Percentiles rank a stretch among this genome's conserved stretches.
phyloP scores from a whole-genome alignment of 2,113 vertebrate species.

The Microtus oregoni region DNA sequence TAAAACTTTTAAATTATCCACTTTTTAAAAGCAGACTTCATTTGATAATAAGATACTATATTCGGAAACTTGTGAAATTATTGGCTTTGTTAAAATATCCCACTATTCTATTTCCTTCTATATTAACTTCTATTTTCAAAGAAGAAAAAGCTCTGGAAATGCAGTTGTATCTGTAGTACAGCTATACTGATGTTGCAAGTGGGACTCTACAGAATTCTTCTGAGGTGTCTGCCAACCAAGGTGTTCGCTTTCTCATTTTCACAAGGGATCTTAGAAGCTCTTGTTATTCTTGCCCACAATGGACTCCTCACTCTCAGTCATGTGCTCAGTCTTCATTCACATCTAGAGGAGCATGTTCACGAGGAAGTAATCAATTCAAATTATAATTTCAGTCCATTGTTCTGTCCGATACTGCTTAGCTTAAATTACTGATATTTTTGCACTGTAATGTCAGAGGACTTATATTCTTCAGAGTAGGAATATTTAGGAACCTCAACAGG shows the following conservation, averaged over 20 bases:
- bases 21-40: background rate
- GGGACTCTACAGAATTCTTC: background rate
- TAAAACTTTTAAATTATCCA: background rate
- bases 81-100: background rate
- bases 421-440: conserved; percentile 12
- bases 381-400: conserved; percentile 14
- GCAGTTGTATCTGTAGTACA: background rate
- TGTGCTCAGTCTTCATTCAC: background rate
- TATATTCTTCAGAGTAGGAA: background rate
- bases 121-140: background rate
- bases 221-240: background rate
- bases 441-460: background rate
- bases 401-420: background rate
- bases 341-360: background rate
- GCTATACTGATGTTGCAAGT: accelerated
- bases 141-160: background rate
- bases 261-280: background rate
- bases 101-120: background rate
- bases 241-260: background rate
- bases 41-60: background rate
- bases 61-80: background rate
- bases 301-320: background rate
- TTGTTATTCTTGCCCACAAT: background rate
- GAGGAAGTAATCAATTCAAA: conserved; percentile 23
- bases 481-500: background rate